Base-by-base conservation (phyloP, 1,140 invertebrate species). In the Colletes latitarsis region DNA sequence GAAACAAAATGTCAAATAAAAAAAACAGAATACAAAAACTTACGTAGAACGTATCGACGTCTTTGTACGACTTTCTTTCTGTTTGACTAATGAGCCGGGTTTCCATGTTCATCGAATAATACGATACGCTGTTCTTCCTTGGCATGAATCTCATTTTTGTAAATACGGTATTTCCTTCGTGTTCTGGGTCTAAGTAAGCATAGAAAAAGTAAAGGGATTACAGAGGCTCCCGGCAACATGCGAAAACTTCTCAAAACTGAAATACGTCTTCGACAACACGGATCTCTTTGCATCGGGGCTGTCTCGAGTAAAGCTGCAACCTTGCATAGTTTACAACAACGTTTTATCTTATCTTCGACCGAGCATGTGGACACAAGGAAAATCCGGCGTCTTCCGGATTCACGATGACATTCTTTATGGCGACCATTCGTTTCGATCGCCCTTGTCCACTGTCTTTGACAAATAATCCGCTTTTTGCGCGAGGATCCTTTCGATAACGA, bases 361-460 rank as follows among this genome's bases (percentile, higher is more conserved):
- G 9, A 41, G n/a, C 41, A 39, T 72, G 19, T 21, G 58, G n/a
- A 63, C n/a, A 52, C 57, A 49, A 53, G 46, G 57, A 77, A 69
- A 64, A 81, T 70, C 72, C 72, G 53, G n/a, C 58, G 49, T 62
- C 67, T 46, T 63, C 30, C 41, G 58, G 72, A 87, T 83, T 80
- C 77, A 30, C 41, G 62, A 76, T 79, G 82, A 81, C 77, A 43
- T 81, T 69, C 85, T 88, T 88, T 88, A 88, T 82, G 75, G 71
- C 19, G n/a, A 43, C 78, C 73, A 67, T 87, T 74, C 79, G 69
- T 71, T 71, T 19, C 62, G 57, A 85, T 87, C 76, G 70, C 60
- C 60, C 58, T 39, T 70, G 81, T 77, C 77, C 84, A 81, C 63
- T 69, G 67, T 69, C 72, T 70, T 86, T 53, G 21, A 43, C 73